A percentile compares a stretch with the other conserved stretches of the same genome.
phyloP scores from a whole-genome alignment of 2,113 vertebrate species.

The Forbesichthys papilliferus region DNA sequence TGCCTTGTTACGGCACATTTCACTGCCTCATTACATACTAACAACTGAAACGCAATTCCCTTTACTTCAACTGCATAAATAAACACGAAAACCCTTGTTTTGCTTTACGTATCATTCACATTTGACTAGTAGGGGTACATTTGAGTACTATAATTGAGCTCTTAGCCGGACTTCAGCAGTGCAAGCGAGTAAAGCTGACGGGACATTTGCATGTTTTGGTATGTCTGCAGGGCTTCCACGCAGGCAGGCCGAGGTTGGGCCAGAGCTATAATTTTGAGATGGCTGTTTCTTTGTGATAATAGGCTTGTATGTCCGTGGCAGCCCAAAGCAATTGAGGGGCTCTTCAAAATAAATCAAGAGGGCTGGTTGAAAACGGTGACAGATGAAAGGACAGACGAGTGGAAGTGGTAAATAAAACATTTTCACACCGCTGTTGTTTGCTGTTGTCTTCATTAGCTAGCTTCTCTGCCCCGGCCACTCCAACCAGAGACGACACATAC shows the following conservation, averaged over 20 bases:
- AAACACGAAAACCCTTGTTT: slow-evolving; percentile 27
- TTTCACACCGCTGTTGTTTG: not conserved
- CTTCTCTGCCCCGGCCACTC: not conserved
- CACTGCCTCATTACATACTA: slow-evolving; percentile 50
- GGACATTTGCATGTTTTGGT: slow-evolving; percentile 1
- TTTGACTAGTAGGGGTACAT: slow-evolving; percentile 25
- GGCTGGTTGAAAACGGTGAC: slow-evolving; percentile 2
- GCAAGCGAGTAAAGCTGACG: slow-evolving; percentile 20
- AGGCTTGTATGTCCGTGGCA: slow-evolving; percentile 28
- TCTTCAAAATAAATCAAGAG: slow-evolving; percentile 12
- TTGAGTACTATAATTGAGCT: slow-evolving; percentile 48
- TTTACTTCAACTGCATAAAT: slow-evolving; percentile 32
- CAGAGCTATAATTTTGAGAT: slow-evolving; percentile 44
- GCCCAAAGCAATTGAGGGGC: slow-evolving; percentile 3
- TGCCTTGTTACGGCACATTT: slow-evolving; percentile 38
- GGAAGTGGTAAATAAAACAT: not conserved
- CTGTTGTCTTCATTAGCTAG: not conserved
- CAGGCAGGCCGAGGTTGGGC: slow-evolving; percentile 6
- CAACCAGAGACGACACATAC: not conserved
- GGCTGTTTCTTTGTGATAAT: slow-evolving; percentile 20
- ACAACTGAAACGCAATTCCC: slow-evolving; percentile 19
- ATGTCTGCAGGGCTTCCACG: slow-evolving; percentile 26
- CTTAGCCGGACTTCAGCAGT: slow-evolving; percentile 25
- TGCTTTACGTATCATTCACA: slow-evolving; percentile 39
- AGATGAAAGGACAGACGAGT: not conserved